These are phyloP conservation scores for Xerus inauris DNA, from an alignment of 2,113 vertebrate species.

Conservation along the genomic window DNA sequence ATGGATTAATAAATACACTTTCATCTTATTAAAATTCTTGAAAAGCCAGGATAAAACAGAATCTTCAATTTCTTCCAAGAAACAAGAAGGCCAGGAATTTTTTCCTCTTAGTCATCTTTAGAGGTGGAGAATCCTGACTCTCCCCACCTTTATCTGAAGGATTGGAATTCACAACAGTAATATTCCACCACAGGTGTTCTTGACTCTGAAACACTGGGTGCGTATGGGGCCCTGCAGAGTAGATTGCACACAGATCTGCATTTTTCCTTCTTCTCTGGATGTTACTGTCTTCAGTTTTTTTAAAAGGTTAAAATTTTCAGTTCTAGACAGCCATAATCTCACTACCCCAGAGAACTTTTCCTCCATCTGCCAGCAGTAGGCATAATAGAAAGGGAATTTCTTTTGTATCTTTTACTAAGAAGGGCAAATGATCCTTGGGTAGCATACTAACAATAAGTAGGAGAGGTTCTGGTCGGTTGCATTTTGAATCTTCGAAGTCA, in stretches of 20 bases:
- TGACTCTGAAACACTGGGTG: neutral
- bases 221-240: neutral
- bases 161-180: neutral
- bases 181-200: neutral
- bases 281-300: neutral
- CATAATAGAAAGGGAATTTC: no score
- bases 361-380: no score
- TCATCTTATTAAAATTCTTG: neutral
- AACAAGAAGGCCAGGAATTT: neutral
- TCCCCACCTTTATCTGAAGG: neutral
- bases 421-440: neutral
- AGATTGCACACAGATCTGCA: neutral
- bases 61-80: constrained; percentile 17
- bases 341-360: neutral
- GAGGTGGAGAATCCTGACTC: neutral
- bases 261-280: neutral
- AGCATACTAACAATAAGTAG: neutral
- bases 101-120: neutral
- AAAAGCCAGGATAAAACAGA: constrained; percentile 40
- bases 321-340: neutral
- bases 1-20: neutral
- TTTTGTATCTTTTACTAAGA: neutral
- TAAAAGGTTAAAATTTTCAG: neutral
- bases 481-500: neutral
- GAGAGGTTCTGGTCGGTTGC: neutral